Evolutionary conservation across 1,140 invertebrate genomes (phyloP).

Genomic region (Macrosteles quadrilineatus): DNA sequence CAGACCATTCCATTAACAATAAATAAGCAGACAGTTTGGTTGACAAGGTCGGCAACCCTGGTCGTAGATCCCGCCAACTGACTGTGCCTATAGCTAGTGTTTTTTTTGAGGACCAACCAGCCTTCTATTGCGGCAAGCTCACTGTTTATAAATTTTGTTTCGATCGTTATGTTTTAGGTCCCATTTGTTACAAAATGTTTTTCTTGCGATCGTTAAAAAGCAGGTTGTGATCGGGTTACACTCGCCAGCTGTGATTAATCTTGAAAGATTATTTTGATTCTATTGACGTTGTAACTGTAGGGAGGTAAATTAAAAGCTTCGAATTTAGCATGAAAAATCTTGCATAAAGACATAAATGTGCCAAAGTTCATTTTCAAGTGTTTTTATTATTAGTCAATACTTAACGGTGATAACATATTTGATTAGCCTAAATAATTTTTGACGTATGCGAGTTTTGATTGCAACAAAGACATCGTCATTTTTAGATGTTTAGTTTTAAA

Average conservation of each 20-base stretch:
- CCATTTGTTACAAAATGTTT: neutral
- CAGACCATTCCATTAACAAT: too few relatives aligned
- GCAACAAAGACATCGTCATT: too few relatives aligned
- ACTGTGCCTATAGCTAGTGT: constrained; percentile 22
- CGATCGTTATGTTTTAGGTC: neutral
- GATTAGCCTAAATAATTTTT: too few relatives aligned
- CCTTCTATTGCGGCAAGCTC: constrained; percentile 16
- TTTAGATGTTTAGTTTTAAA: too few relatives aligned
- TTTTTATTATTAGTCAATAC: too few relatives aligned
- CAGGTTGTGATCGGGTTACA: neutral
- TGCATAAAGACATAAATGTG: too few relatives aligned
- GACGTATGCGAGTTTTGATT: too few relatives aligned
- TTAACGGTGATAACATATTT: too few relatives aligned
- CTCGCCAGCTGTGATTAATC: neutral
- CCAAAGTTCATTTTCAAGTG: too few relatives aligned
- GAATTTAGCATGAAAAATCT: too few relatives aligned
- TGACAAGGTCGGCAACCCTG: neutral
- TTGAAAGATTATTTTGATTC: neutral
- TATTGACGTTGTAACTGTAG: neutral
- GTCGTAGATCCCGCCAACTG: neutral
- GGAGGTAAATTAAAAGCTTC: too few relatives aligned
- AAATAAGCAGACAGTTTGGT: too few relatives aligned
- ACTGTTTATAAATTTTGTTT: neutral
- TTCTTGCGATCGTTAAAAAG: neutral
- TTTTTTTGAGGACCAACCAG: constrained; percentile 18